phyloP scores from a whole-genome alignment of 1,140 invertebrate species.

The Aleiodes sp. region DNA sequence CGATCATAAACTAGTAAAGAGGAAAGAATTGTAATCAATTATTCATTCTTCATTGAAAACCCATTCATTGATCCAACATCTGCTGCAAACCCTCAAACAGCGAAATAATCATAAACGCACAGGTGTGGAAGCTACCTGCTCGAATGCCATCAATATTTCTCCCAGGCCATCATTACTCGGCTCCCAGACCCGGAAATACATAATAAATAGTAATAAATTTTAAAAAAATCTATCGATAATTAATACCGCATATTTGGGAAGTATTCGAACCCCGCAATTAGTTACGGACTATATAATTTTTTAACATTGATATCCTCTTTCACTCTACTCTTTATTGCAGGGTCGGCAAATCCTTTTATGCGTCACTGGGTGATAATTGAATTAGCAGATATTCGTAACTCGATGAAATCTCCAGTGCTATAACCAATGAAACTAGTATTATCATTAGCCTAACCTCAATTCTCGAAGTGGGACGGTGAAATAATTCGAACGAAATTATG shows the following conservation, averaged over 20 bases:
- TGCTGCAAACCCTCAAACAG: background rate
- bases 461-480: background rate
- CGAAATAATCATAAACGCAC: background rate
- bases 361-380: slow-evolving; percentile 1
- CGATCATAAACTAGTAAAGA: background rate
- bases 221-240: slow-evolving; percentile 55
- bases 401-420: too few species aligned
- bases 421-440: background rate
- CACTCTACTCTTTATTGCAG: background rate
- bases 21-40: background rate
- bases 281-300: slow-evolving; percentile 56
- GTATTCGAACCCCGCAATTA: slow-evolving; percentile 48
- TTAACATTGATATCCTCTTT: slow-evolving; percentile 37
- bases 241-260: slow-evolving; percentile 56
- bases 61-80: background rate
- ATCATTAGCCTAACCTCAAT: background rate
- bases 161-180: background rate
- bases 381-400: background rate
- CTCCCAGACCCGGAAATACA: background rate
- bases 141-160: background rate
- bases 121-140: background rate
- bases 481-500: too few species aligned
- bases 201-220: too few species aligned
- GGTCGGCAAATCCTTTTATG: slow-evolving; percentile 24
- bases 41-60: background rate